Conservation (phyloP, 2,797 vertebrate species). For the Hybognathus amarus region DNA sequence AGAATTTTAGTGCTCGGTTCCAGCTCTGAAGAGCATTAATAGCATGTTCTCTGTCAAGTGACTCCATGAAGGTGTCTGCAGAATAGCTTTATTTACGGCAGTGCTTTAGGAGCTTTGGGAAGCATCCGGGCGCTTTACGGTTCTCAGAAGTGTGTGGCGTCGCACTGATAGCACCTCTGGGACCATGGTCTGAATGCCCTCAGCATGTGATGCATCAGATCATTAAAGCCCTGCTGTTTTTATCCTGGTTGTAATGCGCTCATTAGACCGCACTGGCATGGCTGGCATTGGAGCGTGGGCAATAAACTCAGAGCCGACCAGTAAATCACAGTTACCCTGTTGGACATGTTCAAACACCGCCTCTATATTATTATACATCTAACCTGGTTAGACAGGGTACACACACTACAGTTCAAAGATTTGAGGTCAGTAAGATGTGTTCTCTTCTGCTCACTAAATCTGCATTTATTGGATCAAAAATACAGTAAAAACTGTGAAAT, state of each 20-base stretch:
- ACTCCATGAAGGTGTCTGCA: neutral
- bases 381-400: too few relatives aligned
- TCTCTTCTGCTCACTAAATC: too few relatives aligned
- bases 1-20: neutral
- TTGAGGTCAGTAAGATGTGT: neutral
- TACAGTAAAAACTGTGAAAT: neutral
- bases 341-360: neutral
- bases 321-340: neutral
- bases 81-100: conserved; percentile 23
- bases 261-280: conserved; percentile 11
- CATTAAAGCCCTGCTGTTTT: conserved; percentile 52
- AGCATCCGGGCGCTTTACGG: conserved; percentile 10
- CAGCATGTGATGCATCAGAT: conserved; percentile 32
- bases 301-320: neutral
- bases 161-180: conserved; percentile 2
- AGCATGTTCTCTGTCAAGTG: neutral
- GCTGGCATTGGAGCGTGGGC: conserved; percentile 25
- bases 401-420: neutral
- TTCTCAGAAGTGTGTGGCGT: neutral
- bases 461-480: neutral
- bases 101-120: conserved; percentile 27
- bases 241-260: conserved; percentile 34
- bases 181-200: conserved; percentile 28
- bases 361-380: too few relatives aligned
- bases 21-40: conserved; percentile 9